Evolutionary conservation across 2,888 invertebrate genomes (phyloP).

Genomic region (Nemoura dubitans): DNA sequence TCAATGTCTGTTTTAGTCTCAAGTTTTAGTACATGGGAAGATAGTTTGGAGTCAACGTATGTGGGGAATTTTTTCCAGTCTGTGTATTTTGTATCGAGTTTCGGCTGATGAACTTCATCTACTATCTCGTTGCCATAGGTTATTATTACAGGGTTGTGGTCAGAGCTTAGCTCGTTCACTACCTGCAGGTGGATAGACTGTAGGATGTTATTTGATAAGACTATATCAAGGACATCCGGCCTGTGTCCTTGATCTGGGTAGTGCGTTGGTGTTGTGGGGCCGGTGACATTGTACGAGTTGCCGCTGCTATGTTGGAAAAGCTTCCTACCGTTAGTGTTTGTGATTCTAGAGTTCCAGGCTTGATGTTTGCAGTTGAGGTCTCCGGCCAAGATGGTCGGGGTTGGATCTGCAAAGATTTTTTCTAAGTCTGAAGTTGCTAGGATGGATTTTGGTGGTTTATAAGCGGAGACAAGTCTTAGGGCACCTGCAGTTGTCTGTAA

Average conservation of each 20-base stretch:
- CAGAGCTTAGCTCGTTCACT: background rate
- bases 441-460: background rate
- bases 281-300: background rate
- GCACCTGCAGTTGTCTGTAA: background rate
- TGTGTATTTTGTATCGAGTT: background rate
- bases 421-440: background rate
- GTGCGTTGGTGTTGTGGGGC: background rate
- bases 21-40: too few species aligned
- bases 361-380: background rate
- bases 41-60: too few species aligned
- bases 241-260: background rate
- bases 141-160: constrained; percentile 8
- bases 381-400: background rate
- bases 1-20: too few species aligned
- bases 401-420: background rate
- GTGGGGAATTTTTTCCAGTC: background rate
- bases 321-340: background rate
- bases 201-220: background rate
- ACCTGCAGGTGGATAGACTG: background rate
- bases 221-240: background rate
- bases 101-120: background rate
- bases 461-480: background rate
- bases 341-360: background rate
- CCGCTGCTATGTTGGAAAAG: background rate
- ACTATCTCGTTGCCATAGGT: background rate